Evolutionary conservation across 2,797 vertebrate genomes (phyloP).

Genomic region (Fringilla coelebs): DNA sequence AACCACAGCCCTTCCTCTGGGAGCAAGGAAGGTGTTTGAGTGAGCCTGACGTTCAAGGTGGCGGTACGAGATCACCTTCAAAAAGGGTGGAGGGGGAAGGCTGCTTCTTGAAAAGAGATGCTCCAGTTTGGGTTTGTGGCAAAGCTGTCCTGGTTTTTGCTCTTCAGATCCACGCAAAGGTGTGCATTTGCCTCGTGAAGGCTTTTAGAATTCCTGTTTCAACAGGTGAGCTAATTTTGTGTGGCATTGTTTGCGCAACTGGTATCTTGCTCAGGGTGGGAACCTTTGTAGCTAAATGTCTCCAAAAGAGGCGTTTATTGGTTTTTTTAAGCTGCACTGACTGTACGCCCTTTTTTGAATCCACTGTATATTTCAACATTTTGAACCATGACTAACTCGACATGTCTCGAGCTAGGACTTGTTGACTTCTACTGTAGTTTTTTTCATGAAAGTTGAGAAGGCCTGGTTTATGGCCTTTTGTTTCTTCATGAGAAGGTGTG

Average conservation of each 20-base stretch:
- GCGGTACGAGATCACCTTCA: background rate
- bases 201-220: conserved; percentile 56
- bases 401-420: conserved; percentile 82
- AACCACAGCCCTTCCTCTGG: background rate
- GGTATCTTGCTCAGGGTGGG: conserved; percentile 76
- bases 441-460: conserved; percentile 94
- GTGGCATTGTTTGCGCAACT: conserved; percentile 64
- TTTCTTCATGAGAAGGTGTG: conserved; percentile 98
- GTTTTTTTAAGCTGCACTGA: conserved; percentile 83
- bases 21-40: background rate
- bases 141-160: conserved; percentile 20
- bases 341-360: conserved; percentile 75
- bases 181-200: conserved; percentile 51
- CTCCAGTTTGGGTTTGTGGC: conserved; percentile 8
- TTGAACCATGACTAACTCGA: conserved; percentile 85
- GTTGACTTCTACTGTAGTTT: conserved; percentile 85
- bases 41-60: background rate
- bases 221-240: conserved; percentile 38
- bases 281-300: conserved; percentile 78
- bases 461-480: conserved; percentile 82
- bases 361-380: conserved; percentile 79
- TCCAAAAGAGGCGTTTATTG: conserved; percentile 78
- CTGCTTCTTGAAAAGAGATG: conserved; percentile 9
- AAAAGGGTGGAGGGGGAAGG: background rate
- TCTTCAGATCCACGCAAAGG: conserved; percentile 57